Conservation (phyloP, 2,797 vertebrate genomes). For the Melanotaenia trifasciata region DNA sequence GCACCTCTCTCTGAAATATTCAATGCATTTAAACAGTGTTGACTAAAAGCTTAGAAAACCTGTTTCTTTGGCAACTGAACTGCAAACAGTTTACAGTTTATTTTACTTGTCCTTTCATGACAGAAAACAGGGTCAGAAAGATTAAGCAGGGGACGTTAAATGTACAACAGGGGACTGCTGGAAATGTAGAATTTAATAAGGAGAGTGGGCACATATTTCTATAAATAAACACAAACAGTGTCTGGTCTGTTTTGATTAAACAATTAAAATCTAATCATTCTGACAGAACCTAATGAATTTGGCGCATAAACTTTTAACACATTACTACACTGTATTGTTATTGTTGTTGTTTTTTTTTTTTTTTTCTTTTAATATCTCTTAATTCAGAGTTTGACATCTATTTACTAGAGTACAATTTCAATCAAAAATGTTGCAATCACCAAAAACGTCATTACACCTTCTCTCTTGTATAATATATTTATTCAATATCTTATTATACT, state of each 20-base stretch:
- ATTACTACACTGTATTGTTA: too few relatives aligned
- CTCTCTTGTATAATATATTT: neutral
- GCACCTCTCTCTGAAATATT: constrained; percentile 29
- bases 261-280: neutral
- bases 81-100: constrained; percentile 24
- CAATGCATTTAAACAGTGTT: constrained; percentile 11
- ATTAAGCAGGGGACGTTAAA: constrained; percentile 1
- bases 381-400: neutral
- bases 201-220: neutral
- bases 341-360: too few relatives aligned
- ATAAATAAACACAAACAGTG: neutral
- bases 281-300: neutral
- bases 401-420: neutral
- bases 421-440: too few relatives aligned
- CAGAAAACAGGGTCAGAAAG: constrained; percentile 8
- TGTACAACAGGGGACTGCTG: neutral
- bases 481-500: neutral
- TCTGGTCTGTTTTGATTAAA: neutral
- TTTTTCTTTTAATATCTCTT: neutral
- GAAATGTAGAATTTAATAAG: neutral
- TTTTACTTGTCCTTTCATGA: constrained; percentile 21
- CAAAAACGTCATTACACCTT: neutral
- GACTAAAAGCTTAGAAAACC: constrained; percentile 40
- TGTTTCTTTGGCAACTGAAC: constrained; percentile 56
- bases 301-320: too few relatives aligned